Evolutionary conservation across 2,888 invertebrate genomes (phyloP), one percentile per base, ranked within the genome.

Genomic region (Fabriciana adippe): DNA sequence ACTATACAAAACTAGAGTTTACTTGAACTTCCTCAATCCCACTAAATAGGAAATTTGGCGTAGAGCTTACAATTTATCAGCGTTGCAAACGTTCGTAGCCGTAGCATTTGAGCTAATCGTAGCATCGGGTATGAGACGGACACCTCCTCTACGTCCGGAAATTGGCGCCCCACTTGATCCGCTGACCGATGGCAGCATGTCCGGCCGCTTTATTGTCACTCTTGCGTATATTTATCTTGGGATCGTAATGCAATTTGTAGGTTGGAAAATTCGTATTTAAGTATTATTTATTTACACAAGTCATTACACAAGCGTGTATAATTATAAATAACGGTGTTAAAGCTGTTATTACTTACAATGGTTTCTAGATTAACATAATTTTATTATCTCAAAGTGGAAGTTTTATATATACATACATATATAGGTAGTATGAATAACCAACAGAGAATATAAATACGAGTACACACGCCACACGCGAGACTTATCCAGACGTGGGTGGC

Each of bases 111-210:
- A 60, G 66, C 66, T 66, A 60, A 66, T 66, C 66, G 66, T 14
- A 66, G 54, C 54, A 63, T n/a, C 62, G 66, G 60, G 60, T 57
- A 59, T 65, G 65, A 54, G 60, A 51, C 61, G 59, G 54, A 54
- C 59, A 48, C 60, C 53, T 53, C 53, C 60, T 66, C 79, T 74
- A 75, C 72, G 78, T 59, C 69, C 71, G 75, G 74, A 75, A 74
- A 75, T 75, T 73, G 73, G 64, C 73, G 63, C 69, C 71, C 61
- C 68, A 72, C 74, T 73, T 71, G 74, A 75, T 75, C 73, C 75
- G 74, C 66, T 71, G 70, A 73, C 74, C 75, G 71, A 71, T 74
- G 69, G 66, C 72, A 65, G 68, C 61, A 47, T 60, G 68, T 66
- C 65, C 61, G 64, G 68, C 63, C 53, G 62, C 72, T 73, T 69